These are phyloP conservation scores for Gila robusta DNA, from an alignment of 2,797 vertebrate species.

Conservation along the genomic window DNA sequence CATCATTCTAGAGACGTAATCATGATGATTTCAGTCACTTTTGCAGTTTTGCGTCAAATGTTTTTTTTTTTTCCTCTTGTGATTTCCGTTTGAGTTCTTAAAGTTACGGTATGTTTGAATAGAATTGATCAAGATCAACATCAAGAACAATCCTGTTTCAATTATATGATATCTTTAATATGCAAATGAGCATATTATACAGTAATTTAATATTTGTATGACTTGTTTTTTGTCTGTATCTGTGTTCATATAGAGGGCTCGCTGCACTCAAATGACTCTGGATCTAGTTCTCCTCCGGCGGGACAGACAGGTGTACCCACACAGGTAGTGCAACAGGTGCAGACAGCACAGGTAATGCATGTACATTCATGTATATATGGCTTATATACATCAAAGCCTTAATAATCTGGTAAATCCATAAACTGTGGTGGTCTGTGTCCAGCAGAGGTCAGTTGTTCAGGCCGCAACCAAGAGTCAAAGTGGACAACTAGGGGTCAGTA, in stretches of 20 bases:
- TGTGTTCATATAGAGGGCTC: conserved; percentile 80
- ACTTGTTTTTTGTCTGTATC: conserved; percentile 5
- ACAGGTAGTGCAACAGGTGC: conserved; percentile 89
- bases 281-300: conserved; percentile 84
- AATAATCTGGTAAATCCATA: background rate
- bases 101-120: background rate
- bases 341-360: conserved; percentile 84
- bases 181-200: background rate
- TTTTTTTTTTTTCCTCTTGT: background rate
- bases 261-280: conserved; percentile 87
- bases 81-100: background rate
- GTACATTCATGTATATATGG: background rate
- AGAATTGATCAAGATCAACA: background rate
- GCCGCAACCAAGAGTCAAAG: conserved; percentile 81
- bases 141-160: too few species aligned
- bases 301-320: conserved; percentile 83
- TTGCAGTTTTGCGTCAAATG: background rate
- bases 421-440: conserved; percentile 30
- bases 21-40: background rate
- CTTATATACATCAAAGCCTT: background rate
- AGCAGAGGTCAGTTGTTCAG: conserved; percentile 89
- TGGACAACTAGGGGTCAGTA: conserved; percentile 80
- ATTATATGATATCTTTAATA: background rate
- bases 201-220: background rate
- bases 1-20: background rate